Evolutionary conservation across 2,113 vertebrate genomes (phyloP), one percentile per base, ranked within the genome.

Genomic region (Orientallactaga bullata): DNA sequence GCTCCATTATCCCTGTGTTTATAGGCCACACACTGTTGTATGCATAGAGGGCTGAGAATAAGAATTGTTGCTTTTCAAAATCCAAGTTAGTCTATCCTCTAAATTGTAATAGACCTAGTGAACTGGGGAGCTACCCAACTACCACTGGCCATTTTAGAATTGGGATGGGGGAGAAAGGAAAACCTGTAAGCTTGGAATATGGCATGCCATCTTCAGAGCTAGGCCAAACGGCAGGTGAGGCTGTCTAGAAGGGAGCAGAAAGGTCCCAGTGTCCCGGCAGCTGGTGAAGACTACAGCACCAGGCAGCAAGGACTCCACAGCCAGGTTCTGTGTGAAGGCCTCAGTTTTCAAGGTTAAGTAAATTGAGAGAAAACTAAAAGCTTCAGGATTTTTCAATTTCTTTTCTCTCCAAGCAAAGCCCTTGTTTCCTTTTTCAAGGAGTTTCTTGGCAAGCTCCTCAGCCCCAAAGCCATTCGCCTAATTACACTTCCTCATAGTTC

Each of bases 11-110:
- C 61, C 61, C n/a, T 1, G 5, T 3, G 2, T 89, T 78, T 68
- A 63, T 11, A 80, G 81, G n/a, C 55, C 42, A 39, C 39, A 68
- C 3, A 9, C 51, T 37, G 39, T 79, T 42, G 1, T 77, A 32
- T 0, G 0, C 20, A 23, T 1, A 58, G 73, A 88, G 15, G 30
- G 61, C 13, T 0, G 9, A 42, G 2, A 68, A 39, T 35, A 78
- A 85, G 74, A 91, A 73, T 66, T 42, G 20, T 60, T 68, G 79
- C 81, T 80, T 89, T 93, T 90, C 81, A 24, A 85, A 82, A 61
- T 91, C 65, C 58, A 71, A 11, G 51, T 82, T 42, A 82, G 35
- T 81, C 58, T n/a, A 66, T 24, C 51, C 51, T 76, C 63, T 91
- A 47, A 81, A 76, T 61, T 90, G 28, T 39, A 51, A 30, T 26